Conservation (phyloP, 2,888 invertebrate species). For the Laspeyria flexula region DNA sequence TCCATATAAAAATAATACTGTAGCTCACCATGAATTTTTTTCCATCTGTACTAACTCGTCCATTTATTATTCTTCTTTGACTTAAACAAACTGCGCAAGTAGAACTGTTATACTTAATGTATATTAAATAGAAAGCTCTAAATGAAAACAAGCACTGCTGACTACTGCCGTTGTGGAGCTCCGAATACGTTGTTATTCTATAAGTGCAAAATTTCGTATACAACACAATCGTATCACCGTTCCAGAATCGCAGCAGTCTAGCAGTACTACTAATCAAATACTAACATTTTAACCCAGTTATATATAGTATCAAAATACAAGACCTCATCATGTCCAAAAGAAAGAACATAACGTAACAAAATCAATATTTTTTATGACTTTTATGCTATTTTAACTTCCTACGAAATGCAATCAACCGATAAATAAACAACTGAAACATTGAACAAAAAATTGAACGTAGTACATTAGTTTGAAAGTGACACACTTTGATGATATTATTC, state of each 20-base stretch:
- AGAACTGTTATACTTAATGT: too few species aligned
- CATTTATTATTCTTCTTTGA: constrained; percentile 24
- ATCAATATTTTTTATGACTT: not conserved
- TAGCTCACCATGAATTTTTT: constrained; percentile 30
- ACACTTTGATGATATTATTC: too few species aligned
- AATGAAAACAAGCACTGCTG: too few species aligned
- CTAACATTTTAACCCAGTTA: constrained; percentile 12
- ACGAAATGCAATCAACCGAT: not conserved
- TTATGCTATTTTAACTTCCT: not conserved
- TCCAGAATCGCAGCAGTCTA: too few species aligned
- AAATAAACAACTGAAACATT: not conserved
- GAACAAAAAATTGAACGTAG: too few species aligned
- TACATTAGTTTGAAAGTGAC: too few species aligned
- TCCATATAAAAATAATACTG: too few species aligned
- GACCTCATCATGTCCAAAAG: constrained; percentile 2
- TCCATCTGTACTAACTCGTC: constrained; percentile 4
- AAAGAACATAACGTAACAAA: not conserved
- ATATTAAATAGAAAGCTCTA: too few species aligned
- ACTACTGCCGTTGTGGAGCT: too few species aligned
- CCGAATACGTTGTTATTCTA: too few species aligned
- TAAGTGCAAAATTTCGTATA: too few species aligned
- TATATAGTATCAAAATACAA: constrained; percentile 9
- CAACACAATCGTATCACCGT: too few species aligned
- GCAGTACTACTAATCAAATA: not conserved
- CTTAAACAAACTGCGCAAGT: constrained; percentile 25